Percentiles rank a stretch among this genome's conserved stretches.
These are phyloP conservation scores for Eubasilissa splendida DNA, from an alignment of 2,888 invertebrate genomes.

Conservation along the genomic window DNA sequence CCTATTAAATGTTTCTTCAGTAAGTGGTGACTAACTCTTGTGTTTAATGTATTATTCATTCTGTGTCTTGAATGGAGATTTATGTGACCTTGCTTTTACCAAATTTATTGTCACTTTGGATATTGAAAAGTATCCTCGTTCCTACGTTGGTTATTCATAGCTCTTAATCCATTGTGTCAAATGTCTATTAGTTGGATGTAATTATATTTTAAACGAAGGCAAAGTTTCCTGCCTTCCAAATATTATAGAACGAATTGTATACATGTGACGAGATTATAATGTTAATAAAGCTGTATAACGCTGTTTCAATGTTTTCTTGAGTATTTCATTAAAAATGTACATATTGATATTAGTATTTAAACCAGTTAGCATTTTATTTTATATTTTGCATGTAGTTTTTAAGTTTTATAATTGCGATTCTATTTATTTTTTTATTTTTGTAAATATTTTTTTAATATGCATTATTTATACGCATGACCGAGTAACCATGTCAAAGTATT, in stretches of 20 bases:
- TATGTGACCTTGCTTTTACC: conserved; percentile 44
- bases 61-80: conserved; percentile 39
- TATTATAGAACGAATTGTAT: conserved; percentile 56
- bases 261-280: conserved; percentile 51
- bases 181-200: conserved; percentile 57
- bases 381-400: conserved; percentile 32
- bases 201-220: conserved; percentile 51
- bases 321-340: conserved; percentile 39
- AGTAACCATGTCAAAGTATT: conserved; percentile 36
- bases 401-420: conserved; percentile 35
- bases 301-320: conserved; percentile 51
- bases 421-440: conserved; percentile 30
- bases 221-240: conserved; percentile 35
- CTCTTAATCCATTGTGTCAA: conserved; percentile 56
- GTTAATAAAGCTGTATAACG: conserved; percentile 55
- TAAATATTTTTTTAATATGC: conserved; percentile 35
- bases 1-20: conserved; percentile 12
- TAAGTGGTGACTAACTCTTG: conserved; percentile 9
- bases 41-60: conserved; percentile 43
- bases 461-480: conserved; percentile 39
- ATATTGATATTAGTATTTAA: conserved; percentile 37
- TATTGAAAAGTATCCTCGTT: conserved; percentile 43
- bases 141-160: conserved; percentile 54
- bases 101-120: conserved; percentile 44
- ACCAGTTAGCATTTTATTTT: conserved; percentile 37